Conservation (phyloP, 2,113 vertebrate genomes). For the Gobiocypris rarus region DNA sequence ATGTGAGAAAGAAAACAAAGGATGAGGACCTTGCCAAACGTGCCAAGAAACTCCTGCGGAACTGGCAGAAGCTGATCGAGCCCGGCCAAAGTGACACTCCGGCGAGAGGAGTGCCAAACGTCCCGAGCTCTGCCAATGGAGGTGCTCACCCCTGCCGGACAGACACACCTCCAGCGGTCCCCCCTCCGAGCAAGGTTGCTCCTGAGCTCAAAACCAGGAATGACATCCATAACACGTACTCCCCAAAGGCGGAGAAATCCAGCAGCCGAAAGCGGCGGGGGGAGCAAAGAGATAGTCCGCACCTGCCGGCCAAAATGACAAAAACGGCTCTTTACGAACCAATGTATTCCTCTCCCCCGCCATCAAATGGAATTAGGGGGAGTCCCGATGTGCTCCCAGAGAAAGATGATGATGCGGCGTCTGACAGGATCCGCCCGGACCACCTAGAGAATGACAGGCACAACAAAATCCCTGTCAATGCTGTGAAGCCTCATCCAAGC, state of each 20-base stretch:
- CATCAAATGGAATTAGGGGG: conserved; percentile 87
- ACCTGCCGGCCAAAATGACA: conserved; percentile 84
- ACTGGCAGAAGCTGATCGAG: conserved; percentile 97
- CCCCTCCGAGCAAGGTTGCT: conserved; percentile 76
- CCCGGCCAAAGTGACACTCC: conserved; percentile 81
- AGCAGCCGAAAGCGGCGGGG: conserved; percentile 86
- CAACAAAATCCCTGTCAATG: conserved; percentile 90
- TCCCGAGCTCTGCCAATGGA: conserved; percentile 85
- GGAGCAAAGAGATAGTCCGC: conserved; percentile 85
- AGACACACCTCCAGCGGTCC: conserved; percentile 78
- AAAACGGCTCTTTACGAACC: conserved; percentile 81
- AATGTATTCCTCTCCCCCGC: conserved; percentile 78
- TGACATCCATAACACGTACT: conserved; percentile 90
- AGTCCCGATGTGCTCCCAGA: conserved; percentile 85
- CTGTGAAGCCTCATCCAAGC: conserved; percentile 94
- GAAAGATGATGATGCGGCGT: conserved; percentile 75
- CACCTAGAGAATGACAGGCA: conserved; percentile 89
- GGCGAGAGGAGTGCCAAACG: conserved; percentile 67
- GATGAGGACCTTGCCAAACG: conserved; percentile 97
- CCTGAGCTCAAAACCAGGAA: conserved; percentile 88
- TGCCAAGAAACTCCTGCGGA: conserved; percentile 94
- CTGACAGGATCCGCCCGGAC: conserved; percentile 81
- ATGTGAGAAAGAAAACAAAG: conserved; percentile 96
- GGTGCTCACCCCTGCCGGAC: conserved; percentile 87
- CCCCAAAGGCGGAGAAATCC: conserved; percentile 86